A percentile compares a stretch with the other conserved stretches of the same genome.
phyloP scores from a whole-genome alignment of 2,797 vertebrate species.

The Mycteria americana region DNA sequence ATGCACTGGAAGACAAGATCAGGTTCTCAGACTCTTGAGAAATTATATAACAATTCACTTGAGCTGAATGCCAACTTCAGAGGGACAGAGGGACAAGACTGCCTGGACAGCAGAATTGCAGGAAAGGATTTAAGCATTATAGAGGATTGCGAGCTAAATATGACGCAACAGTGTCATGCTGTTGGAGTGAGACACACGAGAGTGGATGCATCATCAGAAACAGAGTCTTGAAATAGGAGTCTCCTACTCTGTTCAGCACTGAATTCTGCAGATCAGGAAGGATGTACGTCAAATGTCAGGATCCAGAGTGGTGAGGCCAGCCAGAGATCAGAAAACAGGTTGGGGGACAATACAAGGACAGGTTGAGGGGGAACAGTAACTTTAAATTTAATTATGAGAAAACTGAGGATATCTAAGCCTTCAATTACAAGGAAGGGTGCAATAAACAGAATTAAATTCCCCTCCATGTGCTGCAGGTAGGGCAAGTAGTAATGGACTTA shows the following conservation, averaged over 20 bases:
- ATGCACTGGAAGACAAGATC: not conserved
- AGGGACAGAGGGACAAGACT: not conserved
- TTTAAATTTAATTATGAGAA: not conserved
- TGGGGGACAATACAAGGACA: not conserved
- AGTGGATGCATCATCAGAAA: not conserved
- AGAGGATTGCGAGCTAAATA: not conserved
- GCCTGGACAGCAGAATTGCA: not conserved
- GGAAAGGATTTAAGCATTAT: not conserved
- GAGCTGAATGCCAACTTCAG: not conserved
- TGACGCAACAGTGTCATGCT: not conserved
- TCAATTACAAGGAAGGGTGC: not conserved
- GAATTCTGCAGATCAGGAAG: not conserved
- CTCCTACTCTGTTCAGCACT: not conserved
- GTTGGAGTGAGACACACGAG: not conserved
- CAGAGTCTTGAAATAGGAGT: not conserved
- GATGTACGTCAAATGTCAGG: not conserved
- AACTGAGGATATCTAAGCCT: not conserved
- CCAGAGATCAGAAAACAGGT: not conserved
- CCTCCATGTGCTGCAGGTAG: not conserved
- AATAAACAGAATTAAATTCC: not conserved
- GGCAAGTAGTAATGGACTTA: not conserved
- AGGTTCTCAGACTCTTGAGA: not conserved
- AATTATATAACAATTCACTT: not conserved
- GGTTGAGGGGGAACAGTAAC: not conserved
- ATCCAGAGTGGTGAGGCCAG: not conserved